These are phyloP conservation scores for Carpatolechia fugitivella DNA, from an alignment of 2,888 invertebrate species.

Conservation along the genomic window DNA sequence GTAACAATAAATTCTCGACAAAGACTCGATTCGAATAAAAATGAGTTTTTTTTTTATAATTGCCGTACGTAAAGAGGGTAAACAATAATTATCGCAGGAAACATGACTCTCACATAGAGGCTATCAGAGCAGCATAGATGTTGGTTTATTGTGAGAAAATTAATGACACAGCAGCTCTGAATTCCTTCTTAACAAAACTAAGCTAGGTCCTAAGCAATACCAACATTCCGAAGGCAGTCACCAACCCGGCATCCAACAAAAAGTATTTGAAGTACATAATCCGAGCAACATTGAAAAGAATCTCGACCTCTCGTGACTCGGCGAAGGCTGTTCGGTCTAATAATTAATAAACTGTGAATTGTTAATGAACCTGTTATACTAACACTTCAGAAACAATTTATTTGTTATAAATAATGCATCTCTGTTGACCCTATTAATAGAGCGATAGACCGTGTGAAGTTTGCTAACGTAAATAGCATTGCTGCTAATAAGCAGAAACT, in stretches of 20 bases:
- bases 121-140: too few relatives aligned
- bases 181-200: background rate
- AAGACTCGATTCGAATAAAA: too few relatives aligned
- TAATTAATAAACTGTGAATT: constrained; percentile 31
- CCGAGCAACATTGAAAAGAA: constrained; percentile 18
- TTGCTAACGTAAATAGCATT: background rate
- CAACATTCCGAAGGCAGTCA: background rate
- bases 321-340: constrained; percentile 44
- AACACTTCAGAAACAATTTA: constrained; percentile 3
- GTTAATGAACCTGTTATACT: constrained; percentile 2
- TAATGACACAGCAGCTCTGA: too few relatives aligned
- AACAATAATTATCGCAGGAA: too few relatives aligned
- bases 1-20: too few relatives aligned
- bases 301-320: constrained; percentile 43
- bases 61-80: too few relatives aligned
- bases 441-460: background rate
- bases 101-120: too few relatives aligned
- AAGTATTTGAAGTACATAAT: background rate
- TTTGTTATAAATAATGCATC: background rate
- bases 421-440: background rate
- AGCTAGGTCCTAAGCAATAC: background rate
- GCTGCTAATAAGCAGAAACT: background rate
- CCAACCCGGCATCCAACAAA: background rate
- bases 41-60: too few relatives aligned
- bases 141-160: too few relatives aligned